Conservation (phyloP, 2,888 invertebrate species). For the Papilio gigon region DNA sequence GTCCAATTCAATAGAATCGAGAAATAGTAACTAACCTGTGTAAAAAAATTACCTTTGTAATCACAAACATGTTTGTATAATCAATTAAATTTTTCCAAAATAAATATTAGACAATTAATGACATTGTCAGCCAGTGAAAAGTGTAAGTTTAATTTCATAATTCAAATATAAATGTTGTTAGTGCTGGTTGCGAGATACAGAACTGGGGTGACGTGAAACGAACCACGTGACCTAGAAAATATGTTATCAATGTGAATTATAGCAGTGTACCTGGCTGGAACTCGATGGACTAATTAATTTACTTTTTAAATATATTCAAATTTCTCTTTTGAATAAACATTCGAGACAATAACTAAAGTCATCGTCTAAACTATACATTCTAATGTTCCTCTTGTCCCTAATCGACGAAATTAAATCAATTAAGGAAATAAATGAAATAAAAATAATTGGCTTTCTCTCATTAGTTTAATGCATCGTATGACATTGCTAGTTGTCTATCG, state of each 20-base stretch:
- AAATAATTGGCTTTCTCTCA: not conserved
- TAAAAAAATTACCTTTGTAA: too few relatives aligned
- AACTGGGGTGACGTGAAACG: not conserved
- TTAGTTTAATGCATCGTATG: not conserved
- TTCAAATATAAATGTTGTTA: too few relatives aligned
- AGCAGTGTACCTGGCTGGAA: slow-evolving; percentile 22
- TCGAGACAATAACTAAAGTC: slow-evolving; percentile 5
- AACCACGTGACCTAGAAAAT: slow-evolving; percentile 2
- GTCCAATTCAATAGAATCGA: too few relatives aligned
- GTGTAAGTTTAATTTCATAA: too few relatives aligned
- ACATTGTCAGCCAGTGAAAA: too few relatives aligned
- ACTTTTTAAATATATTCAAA: not conserved
- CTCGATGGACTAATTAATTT: slow-evolving; percentile 24
- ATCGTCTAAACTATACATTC: not conserved
- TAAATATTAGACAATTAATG: too few relatives aligned
- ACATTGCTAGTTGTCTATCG: too few relatives aligned
- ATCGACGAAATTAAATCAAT: not conserved
- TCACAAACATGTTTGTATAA: too few relatives aligned
- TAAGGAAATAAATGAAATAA: slow-evolving; percentile 1
- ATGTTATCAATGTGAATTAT: slow-evolving; percentile 4
- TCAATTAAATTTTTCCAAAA: too few relatives aligned
- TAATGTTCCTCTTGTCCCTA: not conserved
- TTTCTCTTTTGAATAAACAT: slow-evolving; percentile 35
- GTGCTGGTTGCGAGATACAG: too few relatives aligned
- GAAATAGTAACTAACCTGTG: too few relatives aligned